Evolutionary conservation across 2,113 vertebrate genomes (phyloP).

Genomic region (Chionomys nivalis): DNA sequence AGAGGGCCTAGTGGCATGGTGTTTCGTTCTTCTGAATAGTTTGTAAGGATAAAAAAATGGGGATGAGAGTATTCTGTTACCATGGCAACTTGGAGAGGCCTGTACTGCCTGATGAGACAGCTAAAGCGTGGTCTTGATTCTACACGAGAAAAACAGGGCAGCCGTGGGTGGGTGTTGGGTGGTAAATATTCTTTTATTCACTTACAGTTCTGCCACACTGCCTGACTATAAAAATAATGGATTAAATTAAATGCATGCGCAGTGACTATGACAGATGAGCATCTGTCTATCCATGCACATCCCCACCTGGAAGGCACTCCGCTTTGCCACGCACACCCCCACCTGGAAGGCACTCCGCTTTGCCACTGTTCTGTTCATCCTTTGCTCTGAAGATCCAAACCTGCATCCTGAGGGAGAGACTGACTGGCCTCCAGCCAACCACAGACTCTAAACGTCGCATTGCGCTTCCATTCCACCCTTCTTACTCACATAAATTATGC

Average conservation of each 20-base stretch:
- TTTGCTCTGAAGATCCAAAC: neutral
- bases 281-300: neutral
- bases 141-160: slow-evolving; percentile 34
- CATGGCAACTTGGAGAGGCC: slow-evolving; percentile 67
- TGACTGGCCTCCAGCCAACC: neutral
- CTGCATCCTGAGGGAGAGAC: neutral
- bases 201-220: neutral
- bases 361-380: neutral
- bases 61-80: slow-evolving; percentile 66
- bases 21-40: slow-evolving; percentile 67
- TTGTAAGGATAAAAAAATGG: slow-evolving; percentile 12
- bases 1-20: slow-evolving; percentile 5
- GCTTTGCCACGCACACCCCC: neutral
- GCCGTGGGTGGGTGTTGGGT: neutral
- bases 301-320: neutral
- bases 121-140: slow-evolving; percentile 46
- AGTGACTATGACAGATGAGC: neutral
- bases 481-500: neutral
- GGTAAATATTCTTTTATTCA: slow-evolving; percentile 44
- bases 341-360: neutral
- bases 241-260: neutral
- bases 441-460: neutral
- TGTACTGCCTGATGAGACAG: neutral
- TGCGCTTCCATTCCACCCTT: neutral
- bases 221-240: slow-evolving; percentile 2